These are phyloP conservation scores for Porites lobata DNA, from an alignment of 92 coral and sea anemone species.

Conservation along the genomic window DNA sequence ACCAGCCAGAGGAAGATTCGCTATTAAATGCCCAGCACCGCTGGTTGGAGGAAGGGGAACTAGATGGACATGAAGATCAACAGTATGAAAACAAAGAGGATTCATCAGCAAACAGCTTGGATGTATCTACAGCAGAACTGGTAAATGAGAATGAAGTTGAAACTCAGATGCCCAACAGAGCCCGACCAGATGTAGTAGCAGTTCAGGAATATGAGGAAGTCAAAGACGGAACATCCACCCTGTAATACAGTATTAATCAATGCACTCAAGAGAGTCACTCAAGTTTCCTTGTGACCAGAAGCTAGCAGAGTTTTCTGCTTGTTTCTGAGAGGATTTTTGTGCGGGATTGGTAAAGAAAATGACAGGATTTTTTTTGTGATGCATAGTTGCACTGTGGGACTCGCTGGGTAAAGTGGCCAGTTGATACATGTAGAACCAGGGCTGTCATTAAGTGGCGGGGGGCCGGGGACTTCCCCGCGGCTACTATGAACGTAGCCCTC, in stretches of 20 bases:
- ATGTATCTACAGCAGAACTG: conserved; percentile 68
- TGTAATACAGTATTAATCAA: conserved; percentile 33
- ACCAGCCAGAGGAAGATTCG: conserved; percentile 84
- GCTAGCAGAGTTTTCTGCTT: too few species aligned
- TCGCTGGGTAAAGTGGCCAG: too few species aligned
- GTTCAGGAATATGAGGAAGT: conserved; percentile 50
- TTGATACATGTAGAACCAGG: too few species aligned
- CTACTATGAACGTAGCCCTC: too few species aligned
- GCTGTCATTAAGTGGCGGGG: too few species aligned
- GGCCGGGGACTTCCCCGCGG: too few species aligned
- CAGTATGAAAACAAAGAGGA: conserved; percentile 44
- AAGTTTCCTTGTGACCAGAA: too few species aligned
- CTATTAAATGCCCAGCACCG: conserved; percentile 79
- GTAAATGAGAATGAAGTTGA: conserved; percentile 76
- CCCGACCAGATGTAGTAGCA: conserved; percentile 70
- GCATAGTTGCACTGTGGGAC: too few species aligned
- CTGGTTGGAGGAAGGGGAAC: conserved; percentile 96
- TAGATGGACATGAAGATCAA: conserved; percentile 70
- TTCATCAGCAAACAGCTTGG: conserved; percentile 39
- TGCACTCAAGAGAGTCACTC: too few species aligned
- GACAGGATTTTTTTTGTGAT: too few species aligned
- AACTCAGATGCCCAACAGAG: conserved; percentile 56
- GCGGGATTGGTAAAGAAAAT: too few species aligned
- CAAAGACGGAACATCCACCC: conserved; percentile 67
- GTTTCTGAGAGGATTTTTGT: too few species aligned